phyloP scores from a whole-genome alignment of 2,888 invertebrate species.

The Diarsia brunnea region DNA sequence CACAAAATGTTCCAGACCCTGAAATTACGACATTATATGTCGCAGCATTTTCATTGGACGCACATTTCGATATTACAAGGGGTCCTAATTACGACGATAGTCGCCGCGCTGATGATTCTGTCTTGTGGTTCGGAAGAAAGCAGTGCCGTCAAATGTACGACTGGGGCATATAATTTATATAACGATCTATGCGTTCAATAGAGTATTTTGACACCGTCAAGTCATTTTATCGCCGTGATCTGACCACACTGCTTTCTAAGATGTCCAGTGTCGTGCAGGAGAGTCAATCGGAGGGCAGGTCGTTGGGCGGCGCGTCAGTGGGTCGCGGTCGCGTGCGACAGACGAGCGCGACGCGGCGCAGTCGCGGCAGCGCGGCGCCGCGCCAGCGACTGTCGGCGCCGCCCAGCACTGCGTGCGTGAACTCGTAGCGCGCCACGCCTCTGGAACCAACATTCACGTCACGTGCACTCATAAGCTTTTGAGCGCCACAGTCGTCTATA shows the following conservation, averaged over 20 bases:
- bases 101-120: background rate
- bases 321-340: slow-evolving; percentile 63
- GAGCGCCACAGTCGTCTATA: too few species aligned
- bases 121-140: background rate
- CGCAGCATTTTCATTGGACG: background rate
- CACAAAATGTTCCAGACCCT: background rate
- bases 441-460: slow-evolving; percentile 83
- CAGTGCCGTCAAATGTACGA: background rate
- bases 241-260: background rate
- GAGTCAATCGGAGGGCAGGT: background rate
- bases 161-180: background rate
- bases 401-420: slow-evolving; percentile 96
- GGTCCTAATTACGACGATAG: background rate
- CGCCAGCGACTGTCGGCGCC: slow-evolving; percentile 86
- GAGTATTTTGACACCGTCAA: background rate
- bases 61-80: background rate
- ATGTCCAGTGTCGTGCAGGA: background rate
- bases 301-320: background rate
- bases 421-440: slow-evolving; percentile 95
- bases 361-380: slow-evolving; percentile 36
- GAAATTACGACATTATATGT: background rate
- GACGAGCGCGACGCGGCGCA: slow-evolving; percentile 80
- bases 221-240: too few species aligned
- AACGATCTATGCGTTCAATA: background rate
- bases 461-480: too few species aligned